Evolutionary conservation across 2,113 vertebrate species (phyloP), one percentile per base, ranked within the genome.

Genomic region (Pomatorhinus ruficollis): DNA sequence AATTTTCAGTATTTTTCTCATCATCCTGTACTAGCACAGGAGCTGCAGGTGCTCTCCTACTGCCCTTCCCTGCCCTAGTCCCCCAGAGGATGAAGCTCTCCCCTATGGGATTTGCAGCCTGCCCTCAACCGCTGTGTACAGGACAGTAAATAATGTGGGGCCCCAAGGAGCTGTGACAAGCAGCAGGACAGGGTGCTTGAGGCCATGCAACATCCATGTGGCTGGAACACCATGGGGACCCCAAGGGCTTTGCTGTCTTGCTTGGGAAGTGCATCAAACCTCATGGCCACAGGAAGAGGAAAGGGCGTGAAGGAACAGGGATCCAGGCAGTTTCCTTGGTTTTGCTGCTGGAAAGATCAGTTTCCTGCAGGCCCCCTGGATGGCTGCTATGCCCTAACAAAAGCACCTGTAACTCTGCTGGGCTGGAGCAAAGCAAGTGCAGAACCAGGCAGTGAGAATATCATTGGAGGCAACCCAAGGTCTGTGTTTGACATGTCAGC

Each of bases 81-180:
- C 15, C 0, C 0, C 0, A 1, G 0, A 39, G 12, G 13, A 59
- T 24, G 39, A 8, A 83, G 21, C 24, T 47, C 8, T 59, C 18
- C 18, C 8, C 19, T 13, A 0, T 20, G 35, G 49, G 49, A 39
- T 76, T 44, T 81, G 18, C 37, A 92, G 54, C 33, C 31, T 59
- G 31, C 42, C 9, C 47, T n/a, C 18, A 33, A 11, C 4, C 11
- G 2, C n/a, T 30, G 1, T 2, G 0, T 49, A 27, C 1, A 4
- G 28, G 30, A 24, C 12, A 79, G 50, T 15, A n/a, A 42, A 69
- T 49, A 5, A 59, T 27, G 14, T 8, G 37, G 31, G 66, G 9
- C 4, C 6, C 19, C 1, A 1, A 21, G 49, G 19, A 56, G 68
- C 50, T 60, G 37, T 33, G 59, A 35, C 0, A 2, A 47, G 42